phyloP scores from a whole-genome alignment of 2,888 invertebrate species.

The Hirtodrosophila trivittata region DNA sequence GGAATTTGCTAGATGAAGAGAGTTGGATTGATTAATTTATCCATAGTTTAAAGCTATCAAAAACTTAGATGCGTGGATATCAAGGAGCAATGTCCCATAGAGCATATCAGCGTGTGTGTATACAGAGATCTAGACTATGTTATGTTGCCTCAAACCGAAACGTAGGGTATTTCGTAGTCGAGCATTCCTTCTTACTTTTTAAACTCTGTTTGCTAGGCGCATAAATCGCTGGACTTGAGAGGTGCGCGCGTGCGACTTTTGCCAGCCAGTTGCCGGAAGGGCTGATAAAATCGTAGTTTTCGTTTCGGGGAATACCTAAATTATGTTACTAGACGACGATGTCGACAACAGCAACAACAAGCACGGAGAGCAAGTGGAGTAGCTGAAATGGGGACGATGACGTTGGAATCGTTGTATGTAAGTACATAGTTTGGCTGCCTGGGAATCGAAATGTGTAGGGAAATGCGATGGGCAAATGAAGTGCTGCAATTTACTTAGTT shows the following conservation, averaged over 20 bases:
- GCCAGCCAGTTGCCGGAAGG: constrained; percentile 54
- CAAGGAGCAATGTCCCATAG: too few species aligned
- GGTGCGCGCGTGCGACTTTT: constrained; percentile 63
- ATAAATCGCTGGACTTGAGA: constrained; percentile 51
- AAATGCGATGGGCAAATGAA: constrained; percentile 43
- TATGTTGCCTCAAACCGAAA: too few species aligned
- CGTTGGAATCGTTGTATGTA: neutral
- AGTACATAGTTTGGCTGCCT: neutral
- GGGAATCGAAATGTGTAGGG: constrained; percentile 31
- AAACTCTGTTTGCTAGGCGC: constrained; percentile 15
- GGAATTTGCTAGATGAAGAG: too few species aligned
- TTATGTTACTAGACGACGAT: constrained; percentile 39
- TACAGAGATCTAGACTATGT: too few species aligned
- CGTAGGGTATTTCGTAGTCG: neutral
- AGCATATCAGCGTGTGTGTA: too few species aligned
- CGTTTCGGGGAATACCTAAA: constrained; percentile 52
- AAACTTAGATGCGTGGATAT: too few species aligned
- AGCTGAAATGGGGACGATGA: neutral
- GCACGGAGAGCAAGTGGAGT: neutral
- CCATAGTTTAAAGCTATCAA: too few species aligned
- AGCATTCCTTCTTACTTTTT: neutral
- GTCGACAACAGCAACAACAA: constrained; percentile 8
- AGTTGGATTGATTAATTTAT: too few species aligned
- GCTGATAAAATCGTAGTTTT: constrained; percentile 63
- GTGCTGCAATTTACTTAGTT: constrained; percentile 53